phyloP scores from a whole-genome alignment of 2,888 invertebrate species.

The Luperina testacea region DNA sequence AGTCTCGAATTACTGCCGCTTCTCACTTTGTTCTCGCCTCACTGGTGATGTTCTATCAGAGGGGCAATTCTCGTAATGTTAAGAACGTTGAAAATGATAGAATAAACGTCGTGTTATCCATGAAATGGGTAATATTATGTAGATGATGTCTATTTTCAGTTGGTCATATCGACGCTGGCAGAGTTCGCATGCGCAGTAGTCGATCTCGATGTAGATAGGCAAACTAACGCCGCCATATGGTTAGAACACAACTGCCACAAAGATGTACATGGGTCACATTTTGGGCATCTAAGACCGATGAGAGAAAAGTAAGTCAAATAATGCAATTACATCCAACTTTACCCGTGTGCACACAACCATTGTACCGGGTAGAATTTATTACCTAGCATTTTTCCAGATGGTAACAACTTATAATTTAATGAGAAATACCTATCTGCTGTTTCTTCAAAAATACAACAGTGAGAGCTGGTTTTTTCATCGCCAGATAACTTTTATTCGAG shows the following conservation, averaged over 20 bases:
- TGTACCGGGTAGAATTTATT: neutral
- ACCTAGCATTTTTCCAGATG: neutral
- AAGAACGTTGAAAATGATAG: too few species aligned
- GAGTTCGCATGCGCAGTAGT: conserved; percentile 72
- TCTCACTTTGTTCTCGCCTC: too few species aligned
- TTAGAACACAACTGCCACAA: conserved; percentile 78
- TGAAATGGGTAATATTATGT: too few species aligned
- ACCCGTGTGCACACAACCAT: neutral
- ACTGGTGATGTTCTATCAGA: too few species aligned
- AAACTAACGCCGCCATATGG: conserved; percentile 79
- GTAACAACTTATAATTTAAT: neutral
- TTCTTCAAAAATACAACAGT: neutral
- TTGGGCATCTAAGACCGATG: neutral
- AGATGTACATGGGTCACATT: conserved; percentile 63
- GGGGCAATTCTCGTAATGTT: too few species aligned
- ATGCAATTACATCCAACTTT: too few species aligned
- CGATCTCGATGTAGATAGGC: conserved; percentile 63
- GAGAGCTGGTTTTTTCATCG: too few species aligned
- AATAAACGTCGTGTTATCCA: too few species aligned
- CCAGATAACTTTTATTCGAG: too few species aligned
- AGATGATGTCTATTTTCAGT: conserved; percentile 59
- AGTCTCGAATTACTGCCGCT: too few species aligned
- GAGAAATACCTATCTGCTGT: too few species aligned
- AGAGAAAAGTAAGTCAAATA: conserved; percentile 38
- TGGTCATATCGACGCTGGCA: conserved; percentile 71